phyloP scores from a whole-genome alignment of 2,113 vertebrate species.

The Porphyrio hochstetteri region DNA sequence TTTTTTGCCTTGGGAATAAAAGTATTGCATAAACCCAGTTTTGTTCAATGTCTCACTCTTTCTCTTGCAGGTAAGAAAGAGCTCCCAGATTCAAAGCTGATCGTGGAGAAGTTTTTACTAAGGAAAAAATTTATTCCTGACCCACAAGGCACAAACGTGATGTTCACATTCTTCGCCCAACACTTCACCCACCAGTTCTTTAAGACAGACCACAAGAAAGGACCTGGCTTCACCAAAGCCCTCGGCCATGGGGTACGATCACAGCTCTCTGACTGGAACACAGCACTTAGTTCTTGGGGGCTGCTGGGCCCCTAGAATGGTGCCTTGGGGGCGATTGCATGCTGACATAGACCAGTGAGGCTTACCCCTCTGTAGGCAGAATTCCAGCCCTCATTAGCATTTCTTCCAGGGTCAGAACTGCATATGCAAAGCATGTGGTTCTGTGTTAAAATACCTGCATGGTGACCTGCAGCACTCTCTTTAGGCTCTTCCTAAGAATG shows the following conservation, averaged over 20 bases:
- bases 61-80: conserved; percentile 85
- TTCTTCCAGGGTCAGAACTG: neutral
- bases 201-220: conserved; percentile 88
- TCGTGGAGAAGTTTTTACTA: conserved; percentile 89
- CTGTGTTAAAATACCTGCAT: neutral
- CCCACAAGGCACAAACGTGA: conserved; percentile 91
- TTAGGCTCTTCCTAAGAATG: neutral
- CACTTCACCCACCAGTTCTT: conserved; percentile 99
- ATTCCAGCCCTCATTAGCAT: fast-evolving
- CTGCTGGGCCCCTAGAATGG: neutral
- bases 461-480: neutral
- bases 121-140: conserved; percentile 92
- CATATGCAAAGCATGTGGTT: neutral
- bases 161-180: conserved; percentile 98
- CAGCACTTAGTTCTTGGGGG: neutral
- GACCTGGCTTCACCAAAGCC: conserved; percentile 88
- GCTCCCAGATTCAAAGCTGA: conserved; percentile 84
- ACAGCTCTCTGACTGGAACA: neutral
- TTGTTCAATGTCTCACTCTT: neutral
- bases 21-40: neutral
- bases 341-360: neutral
- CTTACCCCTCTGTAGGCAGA: neutral
- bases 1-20: neutral
- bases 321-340: neutral
- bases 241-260: conserved; percentile 89